Conservation (phyloP, 64 coral and sea anemone species). For the Actinia tenebrosa region DNA sequence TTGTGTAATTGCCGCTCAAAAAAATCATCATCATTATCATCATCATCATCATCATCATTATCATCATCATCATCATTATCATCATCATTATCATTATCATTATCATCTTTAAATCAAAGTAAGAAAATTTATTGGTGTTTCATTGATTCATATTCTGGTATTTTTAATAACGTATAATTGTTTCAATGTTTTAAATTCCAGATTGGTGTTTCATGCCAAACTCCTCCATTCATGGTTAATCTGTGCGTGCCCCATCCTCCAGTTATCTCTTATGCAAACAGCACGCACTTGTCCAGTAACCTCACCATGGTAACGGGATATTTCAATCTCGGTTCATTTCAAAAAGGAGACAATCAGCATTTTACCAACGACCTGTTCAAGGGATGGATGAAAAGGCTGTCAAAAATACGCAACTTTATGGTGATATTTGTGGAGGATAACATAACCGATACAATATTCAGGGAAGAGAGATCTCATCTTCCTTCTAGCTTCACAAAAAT, state of each 20-base stretch:
- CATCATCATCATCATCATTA: no score
- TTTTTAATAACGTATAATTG: no score
- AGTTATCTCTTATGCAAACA: background rate
- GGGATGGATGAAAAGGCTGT: background rate
- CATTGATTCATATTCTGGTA: no score
- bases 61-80: no score
- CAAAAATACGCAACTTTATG: background rate
- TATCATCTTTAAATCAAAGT: no score
- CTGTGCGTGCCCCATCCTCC: background rate
- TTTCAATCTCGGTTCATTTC: constrained; percentile 7
- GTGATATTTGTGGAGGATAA: constrained; percentile 14
- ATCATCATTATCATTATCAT: no score
- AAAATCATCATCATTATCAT: no score
- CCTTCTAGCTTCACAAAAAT: background rate
- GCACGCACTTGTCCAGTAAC: background rate
- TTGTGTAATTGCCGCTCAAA: no score
- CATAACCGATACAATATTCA: background rate
- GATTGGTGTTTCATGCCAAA: background rate
- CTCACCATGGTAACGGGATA: constrained; percentile 12
- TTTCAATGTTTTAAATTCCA: background rate
- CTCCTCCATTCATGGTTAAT: background rate
- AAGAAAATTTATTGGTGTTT: no score
- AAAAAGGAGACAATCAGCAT: background rate
- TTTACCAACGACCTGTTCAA: background rate
- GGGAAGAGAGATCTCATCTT: background rate